Evolutionary conservation across 2,113 vertebrate species (phyloP), one percentile per base, ranked within the genome.

Genomic region (Peromyscus maniculatus): DNA sequence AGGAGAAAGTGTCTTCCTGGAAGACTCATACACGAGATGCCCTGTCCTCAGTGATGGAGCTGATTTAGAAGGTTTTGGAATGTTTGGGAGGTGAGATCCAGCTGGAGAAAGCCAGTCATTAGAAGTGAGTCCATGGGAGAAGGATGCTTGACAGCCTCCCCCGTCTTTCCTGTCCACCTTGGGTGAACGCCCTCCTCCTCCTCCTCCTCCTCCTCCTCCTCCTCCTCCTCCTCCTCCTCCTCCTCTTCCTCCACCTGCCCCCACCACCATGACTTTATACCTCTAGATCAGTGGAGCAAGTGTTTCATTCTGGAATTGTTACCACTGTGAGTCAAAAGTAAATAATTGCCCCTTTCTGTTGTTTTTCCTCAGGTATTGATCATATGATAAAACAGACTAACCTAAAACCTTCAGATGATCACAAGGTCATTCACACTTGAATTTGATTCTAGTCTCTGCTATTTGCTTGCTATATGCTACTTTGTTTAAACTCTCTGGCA

Each of bases 401-500:
- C 39, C 11, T 83, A 62, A 64, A 31, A n/a, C 57, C 8, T 2
- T 67, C 33, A 15, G n/a, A 90, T 39, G 22, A 89, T 31, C 31
- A 26, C 0, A 57, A 21, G 33, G 5, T 36, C 24, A 28, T 64
- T 86, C 2, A 72, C 15, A 87, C 36, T 43, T 91, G 46, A 72
- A 49, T 93, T 89, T 95, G 59, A 49, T 77, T 87, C 93, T 67
- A 43, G 33, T 79, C 24, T 71, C 87, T 96, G 83, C 4, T 31
- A 57, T 55, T 72, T 22, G 52, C 7, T 92, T 88, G 19, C 62
- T n/a, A 6, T 10, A n/a, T 28, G 31, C 21, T 52, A 0, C 46
- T 49, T 80, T 88, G 36, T 96, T 91, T 43, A 57, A 93, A 74
- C 39, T 67, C 52, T 69, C 31, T 6, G 33, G 71, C 49, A 57